These are phyloP conservation scores for Aplysina aerophoba DNA, from an alignment of 37 sponge, comb jelly and placozoan genomes.

Conservation along the genomic window DNA sequence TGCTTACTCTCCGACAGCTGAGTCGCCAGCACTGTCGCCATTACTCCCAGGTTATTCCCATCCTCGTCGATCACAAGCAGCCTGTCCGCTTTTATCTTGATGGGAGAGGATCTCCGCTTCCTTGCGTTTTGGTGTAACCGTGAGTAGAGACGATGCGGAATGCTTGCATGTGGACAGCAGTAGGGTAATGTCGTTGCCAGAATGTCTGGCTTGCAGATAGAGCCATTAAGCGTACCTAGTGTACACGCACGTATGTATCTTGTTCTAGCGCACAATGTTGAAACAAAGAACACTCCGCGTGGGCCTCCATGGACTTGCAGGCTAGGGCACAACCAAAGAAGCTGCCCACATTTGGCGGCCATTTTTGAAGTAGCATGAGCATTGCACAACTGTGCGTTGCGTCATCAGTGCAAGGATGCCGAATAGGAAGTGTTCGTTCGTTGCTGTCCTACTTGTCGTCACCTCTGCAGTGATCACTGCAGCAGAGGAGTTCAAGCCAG, in stretches of 20 bases:
- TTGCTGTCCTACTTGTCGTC: not conserved
- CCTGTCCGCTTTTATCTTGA: constrained; percentile 21
- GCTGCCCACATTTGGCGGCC: too few species aligned
- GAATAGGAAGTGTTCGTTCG: not conserved
- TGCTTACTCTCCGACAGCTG: constrained; percentile 48
- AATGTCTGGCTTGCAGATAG: too few species aligned
- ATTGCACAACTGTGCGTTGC: too few species aligned
- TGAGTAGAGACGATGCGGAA: constrained; percentile 31
- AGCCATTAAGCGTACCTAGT: too few species aligned
- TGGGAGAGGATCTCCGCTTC: not conserved
- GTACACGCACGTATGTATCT: too few species aligned
- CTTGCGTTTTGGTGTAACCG: constrained; percentile 2
- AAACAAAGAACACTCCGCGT: too few species aligned
- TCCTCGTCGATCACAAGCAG: constrained; percentile 66
- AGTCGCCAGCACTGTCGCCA: constrained; percentile 43
- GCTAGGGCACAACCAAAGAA: too few species aligned
- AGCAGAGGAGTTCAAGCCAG: constrained; percentile 43
- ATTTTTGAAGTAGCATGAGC: too few species aligned
- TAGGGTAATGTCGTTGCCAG: too few species aligned
- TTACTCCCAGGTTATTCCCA: constrained; percentile 59
- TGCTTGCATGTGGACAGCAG: too few species aligned
- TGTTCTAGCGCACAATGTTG: too few species aligned
- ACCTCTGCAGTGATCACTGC: not conserved
- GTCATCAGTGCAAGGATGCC: not conserved
- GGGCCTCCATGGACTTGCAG: too few species aligned